A percentile compares a stretch with the other conserved stretches of the same genome.
These are phyloP conservation scores for Homalodisca vitripennis DNA, from an alignment of 1,140 invertebrate genomes.

Conservation along the genomic window DNA sequence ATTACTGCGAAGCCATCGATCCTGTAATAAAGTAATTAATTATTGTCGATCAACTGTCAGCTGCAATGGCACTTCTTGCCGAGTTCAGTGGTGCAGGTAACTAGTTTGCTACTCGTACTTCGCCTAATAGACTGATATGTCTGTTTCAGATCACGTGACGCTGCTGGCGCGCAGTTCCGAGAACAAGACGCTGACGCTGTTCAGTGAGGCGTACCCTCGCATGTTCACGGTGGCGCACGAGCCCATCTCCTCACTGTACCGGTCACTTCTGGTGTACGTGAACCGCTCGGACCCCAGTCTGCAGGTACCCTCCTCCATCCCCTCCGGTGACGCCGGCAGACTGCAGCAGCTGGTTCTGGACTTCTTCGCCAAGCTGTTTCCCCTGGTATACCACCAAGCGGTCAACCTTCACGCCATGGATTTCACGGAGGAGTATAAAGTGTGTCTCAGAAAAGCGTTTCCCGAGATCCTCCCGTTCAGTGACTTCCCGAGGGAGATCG, in stretches of 20 bases:
- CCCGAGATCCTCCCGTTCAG: conserved; percentile 78
- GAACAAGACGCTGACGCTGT: conserved; percentile 73
- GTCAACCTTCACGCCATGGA: conserved; percentile 49
- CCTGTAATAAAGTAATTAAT: too few relatives aligned
- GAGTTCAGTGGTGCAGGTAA: too few relatives aligned
- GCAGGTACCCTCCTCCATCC: conserved; percentile 41
- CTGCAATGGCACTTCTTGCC: too few relatives aligned
- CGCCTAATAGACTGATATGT: conserved; percentile 41
- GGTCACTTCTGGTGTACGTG: conserved; percentile 66
- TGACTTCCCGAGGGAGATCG: conserved; percentile 70
- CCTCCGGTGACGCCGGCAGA: conserved; percentile 47
- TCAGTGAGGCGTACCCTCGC: conserved; percentile 70
- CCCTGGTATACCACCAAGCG: conserved; percentile 72
- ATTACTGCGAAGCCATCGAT: too few relatives aligned
- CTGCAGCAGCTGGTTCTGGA: conserved; percentile 62
- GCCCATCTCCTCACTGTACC: conserved; percentile 65
- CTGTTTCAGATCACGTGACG: conserved; percentile 70
- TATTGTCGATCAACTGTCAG: too few relatives aligned
- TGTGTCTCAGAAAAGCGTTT: conserved; percentile 71
- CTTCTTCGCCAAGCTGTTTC: conserved; percentile 83
- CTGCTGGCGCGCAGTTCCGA: conserved; percentile 70
- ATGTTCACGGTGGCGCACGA: conserved; percentile 62
- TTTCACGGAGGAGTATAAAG: conserved; percentile 71
- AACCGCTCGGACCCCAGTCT: conserved; percentile 41
- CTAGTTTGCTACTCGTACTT: too few relatives aligned